phyloP scores from a whole-genome alignment of 2,888 invertebrate species.

The Acronicta alni region DNA sequence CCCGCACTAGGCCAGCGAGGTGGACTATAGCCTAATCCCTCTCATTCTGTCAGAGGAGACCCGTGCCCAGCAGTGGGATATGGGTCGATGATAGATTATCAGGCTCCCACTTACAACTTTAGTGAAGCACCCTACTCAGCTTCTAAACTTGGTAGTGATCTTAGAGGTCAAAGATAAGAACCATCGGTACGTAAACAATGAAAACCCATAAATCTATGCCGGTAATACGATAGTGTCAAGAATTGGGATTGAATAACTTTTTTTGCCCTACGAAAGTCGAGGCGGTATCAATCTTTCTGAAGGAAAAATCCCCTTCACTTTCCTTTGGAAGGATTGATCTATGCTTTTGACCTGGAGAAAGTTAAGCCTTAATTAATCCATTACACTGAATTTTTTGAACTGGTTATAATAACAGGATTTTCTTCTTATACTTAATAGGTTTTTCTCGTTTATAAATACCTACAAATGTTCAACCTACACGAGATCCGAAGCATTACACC shows the following conservation, averaged over 20 bases:
- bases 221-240: conserved; percentile 12
- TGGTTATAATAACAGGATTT: too few relatives aligned
- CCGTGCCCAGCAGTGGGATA: too few relatives aligned
- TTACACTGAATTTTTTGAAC: too few relatives aligned
- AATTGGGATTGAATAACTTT: neutral
- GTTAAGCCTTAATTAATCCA: too few relatives aligned
- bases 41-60: too few relatives aligned
- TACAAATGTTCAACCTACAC: too few relatives aligned
- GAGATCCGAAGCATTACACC: too few relatives aligned
- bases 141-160: conserved; percentile 16
- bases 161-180: conserved; percentile 11
- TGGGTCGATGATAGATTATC: too few relatives aligned
- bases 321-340: neutral
- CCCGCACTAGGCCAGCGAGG: too few relatives aligned
- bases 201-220: conserved; percentile 28
- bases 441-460: too few relatives aligned
- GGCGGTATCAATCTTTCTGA: neutral
- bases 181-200: conserved; percentile 15
- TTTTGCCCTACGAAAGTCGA: neutral
- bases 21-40: too few relatives aligned
- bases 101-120: conserved; percentile 9
- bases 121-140: conserved; percentile 36
- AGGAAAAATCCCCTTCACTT: neutral
- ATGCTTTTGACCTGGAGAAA: neutral
- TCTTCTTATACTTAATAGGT: too few relatives aligned